These are phyloP conservation scores for Macroteleia sp. DNA, from an alignment of 2,888 invertebrate genomes.

Conservation along the genomic window DNA sequence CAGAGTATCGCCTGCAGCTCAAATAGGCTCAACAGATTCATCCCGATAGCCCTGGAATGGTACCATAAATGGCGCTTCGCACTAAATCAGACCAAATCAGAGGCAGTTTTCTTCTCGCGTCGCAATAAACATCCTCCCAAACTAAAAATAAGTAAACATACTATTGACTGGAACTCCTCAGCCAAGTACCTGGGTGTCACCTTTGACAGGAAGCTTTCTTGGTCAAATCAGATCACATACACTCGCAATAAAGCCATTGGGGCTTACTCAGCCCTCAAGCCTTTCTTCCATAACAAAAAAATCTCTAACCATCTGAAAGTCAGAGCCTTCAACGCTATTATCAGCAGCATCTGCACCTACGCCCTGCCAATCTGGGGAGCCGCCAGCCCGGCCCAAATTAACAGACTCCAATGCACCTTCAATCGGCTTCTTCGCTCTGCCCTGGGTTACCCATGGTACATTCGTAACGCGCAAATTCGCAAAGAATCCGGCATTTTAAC, in stretches of 20 bases:
- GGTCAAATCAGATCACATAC: constrained; percentile 1
- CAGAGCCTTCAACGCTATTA: constrained; percentile 40
- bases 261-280: background rate
- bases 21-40: constrained; percentile 15
- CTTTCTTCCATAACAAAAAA: background rate
- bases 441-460: too few relatives aligned
- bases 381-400: background rate
- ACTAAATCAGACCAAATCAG: constrained; percentile 32
- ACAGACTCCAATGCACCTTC: background rate
- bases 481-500: too few relatives aligned
- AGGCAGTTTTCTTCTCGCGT: constrained; percentile 24
- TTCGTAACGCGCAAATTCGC: too few relatives aligned
- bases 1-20: background rate
- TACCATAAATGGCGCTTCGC: constrained; percentile 20
- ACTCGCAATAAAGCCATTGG: constrained; percentile 17
- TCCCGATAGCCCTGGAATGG: background rate
- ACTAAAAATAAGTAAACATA: background rate
- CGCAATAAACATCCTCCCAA: background rate
- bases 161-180: constrained; percentile 7
- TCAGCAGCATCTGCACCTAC: constrained; percentile 32
- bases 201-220: constrained; percentile 25
- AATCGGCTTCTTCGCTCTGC: background rate
- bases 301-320: background rate
- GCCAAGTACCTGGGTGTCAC: constrained; percentile 43
- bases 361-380: background rate